phyloP scores from a whole-genome alignment of 1,140 invertebrate species.

The Agrilus planipennis region DNA sequence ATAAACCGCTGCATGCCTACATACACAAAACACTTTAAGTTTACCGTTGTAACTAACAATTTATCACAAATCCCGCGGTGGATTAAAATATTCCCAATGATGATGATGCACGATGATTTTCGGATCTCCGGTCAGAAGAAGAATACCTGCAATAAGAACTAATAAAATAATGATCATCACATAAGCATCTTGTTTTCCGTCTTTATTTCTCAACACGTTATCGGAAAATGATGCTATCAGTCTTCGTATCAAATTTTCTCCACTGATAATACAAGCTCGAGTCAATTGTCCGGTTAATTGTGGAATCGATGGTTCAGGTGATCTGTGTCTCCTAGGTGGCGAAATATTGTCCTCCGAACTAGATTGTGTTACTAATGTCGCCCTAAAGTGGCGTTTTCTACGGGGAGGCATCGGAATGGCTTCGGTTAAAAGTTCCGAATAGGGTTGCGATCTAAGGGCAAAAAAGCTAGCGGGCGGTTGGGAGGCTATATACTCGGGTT shows the following conservation, averaged over 20 bases:
- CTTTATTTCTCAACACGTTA: conserved; percentile 37
- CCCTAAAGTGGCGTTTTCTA: conserved; percentile 26
- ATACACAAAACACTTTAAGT: too few relatives aligned
- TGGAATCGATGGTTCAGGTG: conserved; percentile 43
- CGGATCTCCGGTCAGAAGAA: conserved; percentile 55
- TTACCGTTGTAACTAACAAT: too few relatives aligned
- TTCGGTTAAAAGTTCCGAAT: conserved; percentile 26
- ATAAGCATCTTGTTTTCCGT: conserved; percentile 58
- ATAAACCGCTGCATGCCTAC: too few relatives aligned
- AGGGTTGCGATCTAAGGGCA: conserved; percentile 36
- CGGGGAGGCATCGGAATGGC: conserved; percentile 30
- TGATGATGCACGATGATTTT: conserved; percentile 62
- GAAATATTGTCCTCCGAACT: conserved; percentile 38
- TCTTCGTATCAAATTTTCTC: conserved; percentile 49
- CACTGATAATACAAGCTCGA: conserved; percentile 47
- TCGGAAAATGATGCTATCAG: conserved; percentile 48
- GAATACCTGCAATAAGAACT: conserved; percentile 56
- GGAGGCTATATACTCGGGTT: conserved; percentile 24
- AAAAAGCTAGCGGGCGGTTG: conserved; percentile 31
- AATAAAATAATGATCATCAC: conserved; percentile 61
- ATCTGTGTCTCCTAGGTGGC: conserved; percentile 19
- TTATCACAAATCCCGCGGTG: conserved; percentile 41
- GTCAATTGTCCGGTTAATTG: conserved; percentile 54
- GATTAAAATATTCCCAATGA: conserved; percentile 75
- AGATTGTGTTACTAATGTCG: conserved; percentile 31